Evolutionary conservation across 2,113 vertebrate genomes (phyloP).

Genomic region (Drymodes brunneopygia): DNA sequence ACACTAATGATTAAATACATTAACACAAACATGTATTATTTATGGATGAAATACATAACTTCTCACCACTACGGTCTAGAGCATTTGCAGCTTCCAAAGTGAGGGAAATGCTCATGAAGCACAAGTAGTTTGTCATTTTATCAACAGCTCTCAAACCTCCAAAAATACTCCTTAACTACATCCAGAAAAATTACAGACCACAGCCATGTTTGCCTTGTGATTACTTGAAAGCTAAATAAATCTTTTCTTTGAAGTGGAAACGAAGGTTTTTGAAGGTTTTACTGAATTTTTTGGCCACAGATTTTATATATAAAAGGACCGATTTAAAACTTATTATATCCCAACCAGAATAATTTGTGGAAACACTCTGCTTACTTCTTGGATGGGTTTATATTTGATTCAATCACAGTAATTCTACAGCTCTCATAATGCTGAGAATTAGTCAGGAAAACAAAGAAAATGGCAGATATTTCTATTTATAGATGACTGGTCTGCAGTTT

Average conservation of each 20-base stretch:
- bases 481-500: background rate
- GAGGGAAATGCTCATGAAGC: background rate
- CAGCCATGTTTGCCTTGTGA: conserved; percentile 52
- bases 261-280: background rate
- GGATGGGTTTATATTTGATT: background rate
- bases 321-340: conserved; percentile 25
- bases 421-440: background rate
- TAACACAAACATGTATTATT: background rate
- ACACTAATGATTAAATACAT: background rate
- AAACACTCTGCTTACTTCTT: conserved; percentile 24
- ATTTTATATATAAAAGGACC: conserved; percentile 15
- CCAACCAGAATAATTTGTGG: background rate
- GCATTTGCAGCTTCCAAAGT: background rate
- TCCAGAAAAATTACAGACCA: conserved; percentile 60
- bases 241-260: conserved; percentile 45
- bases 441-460: background rate
- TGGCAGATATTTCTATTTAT: background rate
- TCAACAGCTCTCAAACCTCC: conserved; percentile 43
- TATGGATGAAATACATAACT: background rate
- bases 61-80: background rate
- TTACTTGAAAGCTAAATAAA: conserved; percentile 63
- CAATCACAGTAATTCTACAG: conserved; percentile 24
- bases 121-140: conserved; percentile 38
- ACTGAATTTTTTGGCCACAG: conserved; percentile 14
- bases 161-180: conserved; percentile 52